A percentile compares a stretch with the other conserved stretches of the same genome.
phyloP scores from a whole-genome alignment of 1,140 invertebrate species.

The Listronotus oregonensis region DNA sequence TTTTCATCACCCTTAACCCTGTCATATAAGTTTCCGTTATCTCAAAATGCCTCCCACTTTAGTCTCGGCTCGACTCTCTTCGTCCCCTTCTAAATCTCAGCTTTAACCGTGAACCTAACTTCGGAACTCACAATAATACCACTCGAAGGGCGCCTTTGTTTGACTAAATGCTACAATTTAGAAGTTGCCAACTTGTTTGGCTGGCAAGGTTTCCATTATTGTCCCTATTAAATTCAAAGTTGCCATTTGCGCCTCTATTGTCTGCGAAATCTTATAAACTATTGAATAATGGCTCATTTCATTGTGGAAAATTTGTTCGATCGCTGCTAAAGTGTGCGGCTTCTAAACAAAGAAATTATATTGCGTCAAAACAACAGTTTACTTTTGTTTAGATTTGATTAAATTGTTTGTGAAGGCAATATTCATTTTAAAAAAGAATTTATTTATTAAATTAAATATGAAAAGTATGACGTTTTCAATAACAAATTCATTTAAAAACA shows the following conservation, averaged over 20 bases:
- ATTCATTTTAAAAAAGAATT: not conserved
- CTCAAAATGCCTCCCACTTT: constrained; percentile 38
- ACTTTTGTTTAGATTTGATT: constrained; percentile 25
- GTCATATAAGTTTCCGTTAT: constrained; percentile 59
- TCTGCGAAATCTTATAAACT: constrained; percentile 52
- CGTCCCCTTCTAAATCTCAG: constrained; percentile 27
- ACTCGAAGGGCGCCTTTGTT: constrained; percentile 53
- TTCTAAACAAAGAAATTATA: constrained; percentile 32
- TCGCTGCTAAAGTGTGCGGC: constrained; percentile 24
- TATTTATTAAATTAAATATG: too few species aligned
- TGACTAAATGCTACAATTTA: constrained; percentile 57
- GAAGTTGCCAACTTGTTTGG: constrained; percentile 56
- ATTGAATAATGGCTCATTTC: constrained; percentile 49
- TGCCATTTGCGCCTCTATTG: constrained; percentile 52
- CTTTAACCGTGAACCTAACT: constrained; percentile 39
- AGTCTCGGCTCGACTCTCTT: constrained; percentile 11
- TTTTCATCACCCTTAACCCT: constrained; percentile 58
- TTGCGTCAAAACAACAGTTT: constrained; percentile 16
- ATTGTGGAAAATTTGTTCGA: constrained; percentile 39
- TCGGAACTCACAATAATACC: constrained; percentile 48
- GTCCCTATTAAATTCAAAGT: constrained; percentile 51
- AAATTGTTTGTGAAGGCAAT: constrained; percentile 7
- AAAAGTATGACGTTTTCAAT: too few species aligned
- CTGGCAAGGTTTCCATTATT: constrained; percentile 55
- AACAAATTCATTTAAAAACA: too few species aligned